Percentiles rank a stretch among this genome's conserved stretches.
Evolutionary conservation across 2,888 invertebrate genomes (phyloP).

Genomic region (Pristionchus entomophagus): DNA sequence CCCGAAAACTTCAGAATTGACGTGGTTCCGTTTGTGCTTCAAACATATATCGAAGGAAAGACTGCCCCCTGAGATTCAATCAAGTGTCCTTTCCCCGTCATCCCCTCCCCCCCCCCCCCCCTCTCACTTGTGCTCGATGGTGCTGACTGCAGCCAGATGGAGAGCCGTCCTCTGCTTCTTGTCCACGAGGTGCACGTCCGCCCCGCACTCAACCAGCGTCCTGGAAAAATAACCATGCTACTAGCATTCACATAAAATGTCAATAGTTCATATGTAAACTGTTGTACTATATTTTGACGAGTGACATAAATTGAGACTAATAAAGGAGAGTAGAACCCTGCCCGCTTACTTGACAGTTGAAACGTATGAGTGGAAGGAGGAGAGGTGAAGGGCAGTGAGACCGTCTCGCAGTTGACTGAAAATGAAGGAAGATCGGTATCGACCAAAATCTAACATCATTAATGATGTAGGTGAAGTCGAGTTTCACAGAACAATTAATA

Average conservation of each 20-base stretch:
- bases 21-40: no score
- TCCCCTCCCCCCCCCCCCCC: background rate
- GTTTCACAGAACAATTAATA: background rate
- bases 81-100: background rate
- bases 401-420: slow-evolving; percentile 39
- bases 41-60: no score
- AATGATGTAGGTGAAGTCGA: background rate
- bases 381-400: slow-evolving; percentile 21
- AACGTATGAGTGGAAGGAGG: slow-evolving; percentile 35
- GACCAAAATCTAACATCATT: no score
- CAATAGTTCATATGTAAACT: no score
- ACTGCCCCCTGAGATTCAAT: no score
- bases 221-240: background rate
- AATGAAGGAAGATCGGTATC: background rate
- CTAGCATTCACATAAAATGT: no score
- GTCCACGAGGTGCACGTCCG: slow-evolving; percentile 21
- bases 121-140: slow-evolving; percentile 38
- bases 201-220: slow-evolving; percentile 8
- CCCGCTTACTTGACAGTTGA: slow-evolving; percentile 42
- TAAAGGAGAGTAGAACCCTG: no score
- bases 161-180: slow-evolving; percentile 37
- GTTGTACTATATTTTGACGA: no score
- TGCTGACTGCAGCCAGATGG: slow-evolving; percentile 42
- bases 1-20: background rate
- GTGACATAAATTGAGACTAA: no score